phyloP scores from a whole-genome alignment of 2,888 invertebrate species.

The Noctua janthina region DNA sequence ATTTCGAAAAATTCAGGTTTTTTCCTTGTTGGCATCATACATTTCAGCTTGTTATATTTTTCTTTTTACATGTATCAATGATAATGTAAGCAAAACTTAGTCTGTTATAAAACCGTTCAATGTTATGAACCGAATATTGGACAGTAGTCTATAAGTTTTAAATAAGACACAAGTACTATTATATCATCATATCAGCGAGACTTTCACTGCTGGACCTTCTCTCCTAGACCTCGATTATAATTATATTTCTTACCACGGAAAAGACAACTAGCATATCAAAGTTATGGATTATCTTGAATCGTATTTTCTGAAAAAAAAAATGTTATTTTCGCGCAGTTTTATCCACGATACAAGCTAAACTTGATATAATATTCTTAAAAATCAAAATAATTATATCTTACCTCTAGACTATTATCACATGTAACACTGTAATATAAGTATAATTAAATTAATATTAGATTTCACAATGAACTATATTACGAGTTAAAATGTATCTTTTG shows the following conservation, averaged over 20 bases:
- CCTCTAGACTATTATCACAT: constrained; percentile 42
- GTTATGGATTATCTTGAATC: no score
- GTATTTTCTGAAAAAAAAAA: not conserved
- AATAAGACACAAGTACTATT: not conserved
- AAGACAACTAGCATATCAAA: no score
- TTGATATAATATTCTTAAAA: not conserved
- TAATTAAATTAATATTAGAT: constrained; percentile 24
- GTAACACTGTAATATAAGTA: constrained; percentile 22
- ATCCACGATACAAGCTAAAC: not conserved
- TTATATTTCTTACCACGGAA: no score
- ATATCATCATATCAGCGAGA: not conserved
- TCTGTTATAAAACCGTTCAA: not conserved
- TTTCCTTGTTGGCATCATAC: not conserved
- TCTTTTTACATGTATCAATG: not conserved
- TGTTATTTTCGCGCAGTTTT: constrained; percentile 25
- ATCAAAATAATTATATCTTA: constrained; percentile 22
- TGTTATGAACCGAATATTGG: not conserved
- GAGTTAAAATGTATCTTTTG: constrained; percentile 23
- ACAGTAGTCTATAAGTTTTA: not conserved
- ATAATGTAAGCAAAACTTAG: not conserved
- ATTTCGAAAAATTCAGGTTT: not conserved
- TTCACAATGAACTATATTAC: constrained; percentile 9
- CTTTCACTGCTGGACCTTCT: not conserved
- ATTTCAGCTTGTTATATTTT: not conserved
- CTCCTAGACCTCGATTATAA: not conserved